Base-by-base conservation (phyloP, 2,888 invertebrate species). In the Ptilodon capucinus region DNA sequence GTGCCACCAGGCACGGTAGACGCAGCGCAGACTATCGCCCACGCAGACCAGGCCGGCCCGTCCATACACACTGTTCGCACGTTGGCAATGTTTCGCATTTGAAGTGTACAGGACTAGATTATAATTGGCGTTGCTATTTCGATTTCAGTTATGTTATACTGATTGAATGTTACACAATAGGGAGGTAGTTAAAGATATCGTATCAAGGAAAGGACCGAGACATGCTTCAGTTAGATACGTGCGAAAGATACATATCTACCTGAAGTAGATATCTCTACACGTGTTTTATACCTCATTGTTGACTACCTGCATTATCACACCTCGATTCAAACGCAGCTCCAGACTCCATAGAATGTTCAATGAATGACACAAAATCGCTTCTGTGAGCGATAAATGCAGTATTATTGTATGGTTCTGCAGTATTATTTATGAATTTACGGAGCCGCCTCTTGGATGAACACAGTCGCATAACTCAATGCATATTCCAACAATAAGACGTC, bases 391-490 rank as follows among this genome's bases (percentile, higher is more conserved):
- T 71, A 74, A 71, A 76, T 71, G 71, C 51, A 48, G 51, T 43
- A 55, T 49, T 61, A 67, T 53, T 57, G 52, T 51, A 48, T 55
- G 62, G 63, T 65, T 54, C 64, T 46, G 59, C n/a, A n/a, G n/a
- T n/a, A n/a, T n/a, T n/a, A n/a, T n/a, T n/a, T n/a, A n/a, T 64
- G 71, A 63, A 71, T 66, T 66, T 59, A 62, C 51, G 61, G 53
- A 51, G 35, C 30, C 42, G 38, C 28, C 23, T 40, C 46, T 50
- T 39, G 52, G 51, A 54, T 57, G 45, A 50, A 39, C 40, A 43
- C 9, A 13, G 28, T 25, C 35, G 39, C 36, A 51, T 48, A 42
- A 48, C 45, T 51, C 51, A 51, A 36, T 38, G 19, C 21, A 28
- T 23, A 49, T 38, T 42, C 43, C 47, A 52, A 55, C 60, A 64